These are phyloP conservation scores for Atherinosoma microstoma DNA, from an alignment of 2,797 vertebrate species.

Conservation along the genomic window DNA sequence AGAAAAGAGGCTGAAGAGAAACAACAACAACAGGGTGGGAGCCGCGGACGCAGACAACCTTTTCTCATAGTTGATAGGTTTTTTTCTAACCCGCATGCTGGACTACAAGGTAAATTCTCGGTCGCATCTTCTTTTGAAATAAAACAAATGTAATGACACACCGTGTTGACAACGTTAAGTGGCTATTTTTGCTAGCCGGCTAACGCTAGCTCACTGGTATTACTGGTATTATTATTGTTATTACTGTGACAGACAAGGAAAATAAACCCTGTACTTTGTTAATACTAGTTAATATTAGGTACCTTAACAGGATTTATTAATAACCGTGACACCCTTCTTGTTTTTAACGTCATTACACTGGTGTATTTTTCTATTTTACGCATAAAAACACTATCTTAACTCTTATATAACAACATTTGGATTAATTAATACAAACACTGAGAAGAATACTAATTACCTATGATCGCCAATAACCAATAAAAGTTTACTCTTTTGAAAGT, in stretches of 20 bases:
- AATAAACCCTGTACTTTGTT: no score
- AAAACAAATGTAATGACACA: constrained; percentile 8
- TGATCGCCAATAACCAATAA: not conserved
- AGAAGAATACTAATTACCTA: not conserved
- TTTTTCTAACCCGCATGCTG: constrained; percentile 11
- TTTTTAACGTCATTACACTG: not conserved
- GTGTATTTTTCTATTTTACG: constrained; percentile 22
- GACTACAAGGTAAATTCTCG: constrained; percentile 57
- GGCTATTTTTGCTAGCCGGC: constrained; percentile 45
- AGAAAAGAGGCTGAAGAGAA: constrained; percentile 58
- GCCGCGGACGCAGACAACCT: constrained; percentile 31
- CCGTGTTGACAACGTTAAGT: constrained; percentile 14
- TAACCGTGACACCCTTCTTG: not conserved
- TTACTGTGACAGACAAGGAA: not conserved
- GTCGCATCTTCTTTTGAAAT: no score
- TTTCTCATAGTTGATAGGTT: not conserved
- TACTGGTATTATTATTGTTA: constrained; percentile 18
- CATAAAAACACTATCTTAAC: not conserved
- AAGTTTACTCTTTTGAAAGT: no score
- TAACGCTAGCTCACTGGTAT: constrained; percentile 61
- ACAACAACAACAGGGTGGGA: constrained; percentile 77
- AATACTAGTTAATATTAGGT: rapidly evolving
- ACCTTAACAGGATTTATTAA: rapidly evolving
- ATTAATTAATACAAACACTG: not conserved
- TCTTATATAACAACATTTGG: not conserved